Conservation (phyloP, 2,113 vertebrate species). For the Serilophus lunatus region DNA sequence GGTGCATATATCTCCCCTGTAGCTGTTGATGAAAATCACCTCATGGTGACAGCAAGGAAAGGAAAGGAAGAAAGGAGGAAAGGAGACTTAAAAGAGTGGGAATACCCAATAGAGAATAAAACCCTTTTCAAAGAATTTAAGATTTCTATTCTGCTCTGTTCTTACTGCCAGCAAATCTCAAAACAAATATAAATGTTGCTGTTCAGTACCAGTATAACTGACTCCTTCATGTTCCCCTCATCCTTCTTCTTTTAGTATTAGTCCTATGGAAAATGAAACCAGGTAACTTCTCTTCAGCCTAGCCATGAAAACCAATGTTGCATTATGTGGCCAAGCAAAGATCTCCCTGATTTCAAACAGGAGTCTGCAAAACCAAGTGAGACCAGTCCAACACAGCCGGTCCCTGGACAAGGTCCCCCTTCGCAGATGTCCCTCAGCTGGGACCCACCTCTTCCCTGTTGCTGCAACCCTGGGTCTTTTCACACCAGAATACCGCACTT, state of each 20-base stretch:
- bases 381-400: background rate
- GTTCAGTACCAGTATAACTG: background rate
- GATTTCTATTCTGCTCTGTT: background rate
- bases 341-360: background rate
- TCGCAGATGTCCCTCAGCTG: background rate
- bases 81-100: background rate
- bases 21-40: background rate
- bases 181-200: background rate
- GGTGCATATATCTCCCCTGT: background rate
- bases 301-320: background rate
- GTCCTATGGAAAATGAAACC: background rate
- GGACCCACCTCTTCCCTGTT: background rate
- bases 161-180: background rate
- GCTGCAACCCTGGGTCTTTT: background rate
- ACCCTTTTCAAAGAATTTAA: background rate
- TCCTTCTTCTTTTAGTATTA: background rate
- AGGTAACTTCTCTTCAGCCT: background rate
- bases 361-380: background rate
- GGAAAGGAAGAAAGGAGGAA: background rate
- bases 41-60: too few relatives aligned
- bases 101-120: background rate
- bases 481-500: conserved; percentile 1
- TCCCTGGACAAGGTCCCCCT: fast-evolving
- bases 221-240: background rate
- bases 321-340: fast-evolving